Percentiles rank a stretch among this genome's conserved stretches.
These are phyloP conservation scores for Homarus americanus DNA, from an alignment of 1,140 invertebrate species.

Conservation along the genomic window DNA sequence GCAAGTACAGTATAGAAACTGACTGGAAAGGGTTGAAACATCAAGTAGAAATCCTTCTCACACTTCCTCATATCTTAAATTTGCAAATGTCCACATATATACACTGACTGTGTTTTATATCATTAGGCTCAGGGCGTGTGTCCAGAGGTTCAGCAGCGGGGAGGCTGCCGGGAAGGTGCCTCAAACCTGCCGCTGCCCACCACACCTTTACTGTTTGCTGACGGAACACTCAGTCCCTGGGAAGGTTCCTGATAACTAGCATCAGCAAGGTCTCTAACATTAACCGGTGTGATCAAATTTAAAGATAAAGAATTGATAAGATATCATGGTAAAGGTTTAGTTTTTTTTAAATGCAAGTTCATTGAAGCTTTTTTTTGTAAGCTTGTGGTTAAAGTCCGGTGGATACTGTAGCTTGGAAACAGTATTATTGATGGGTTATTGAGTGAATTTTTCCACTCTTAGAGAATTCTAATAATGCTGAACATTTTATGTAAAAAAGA, in stretches of 20 bases:
- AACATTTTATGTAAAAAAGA: neutral
- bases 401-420: neutral
- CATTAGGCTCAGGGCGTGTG: constrained; percentile 54
- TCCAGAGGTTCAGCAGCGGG: constrained; percentile 41
- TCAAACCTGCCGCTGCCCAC: constrained; percentile 65
- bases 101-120: too few species aligned
- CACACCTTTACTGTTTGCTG: constrained; percentile 49
- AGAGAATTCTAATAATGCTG: neutral
- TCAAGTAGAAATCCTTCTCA: too few species aligned
- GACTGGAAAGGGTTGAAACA: too few species aligned
- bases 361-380: neutral
- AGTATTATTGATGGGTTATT: neutral
- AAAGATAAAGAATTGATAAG: neutral
- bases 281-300: neutral
- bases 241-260: constrained; percentile 47
- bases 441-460: neutral
- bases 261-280: neutral
- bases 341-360: neutral
- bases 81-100: too few species aligned
- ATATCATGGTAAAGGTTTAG: neutral
- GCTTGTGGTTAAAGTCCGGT: neutral
- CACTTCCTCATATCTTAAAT: too few species aligned
- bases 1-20: too few species aligned
- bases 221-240: constrained; percentile 43
- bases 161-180: constrained; percentile 48